These are phyloP conservation scores for Pseudococcus jackbeardsleyi DNA, from an alignment of 2,888 invertebrate genomes.

Conservation along the genomic window DNA sequence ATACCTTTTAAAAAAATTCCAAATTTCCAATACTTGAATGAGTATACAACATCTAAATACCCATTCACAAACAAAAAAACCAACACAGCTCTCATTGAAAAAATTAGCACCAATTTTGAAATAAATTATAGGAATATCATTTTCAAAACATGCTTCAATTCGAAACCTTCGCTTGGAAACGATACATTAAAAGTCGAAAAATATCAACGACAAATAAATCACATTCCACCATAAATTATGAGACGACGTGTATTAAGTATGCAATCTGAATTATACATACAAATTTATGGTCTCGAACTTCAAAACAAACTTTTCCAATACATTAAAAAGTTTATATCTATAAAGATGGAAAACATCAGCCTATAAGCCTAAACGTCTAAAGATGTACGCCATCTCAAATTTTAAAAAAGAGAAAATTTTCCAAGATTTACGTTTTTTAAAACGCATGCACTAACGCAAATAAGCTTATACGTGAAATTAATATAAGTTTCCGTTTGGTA, in stretches of 20 bases:
- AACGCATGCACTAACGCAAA: not conserved
- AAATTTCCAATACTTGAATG: too few relatives aligned
- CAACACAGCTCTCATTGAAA: too few relatives aligned
- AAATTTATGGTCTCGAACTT: constrained; percentile 17
- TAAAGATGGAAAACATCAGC: constrained; percentile 6
- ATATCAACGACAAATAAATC: not conserved
- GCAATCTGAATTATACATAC: not conserved
- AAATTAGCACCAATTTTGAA: too few relatives aligned
- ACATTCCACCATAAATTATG: not conserved
- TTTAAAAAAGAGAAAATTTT: not conserved
- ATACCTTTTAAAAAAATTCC: too few relatives aligned
- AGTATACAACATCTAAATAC: too few relatives aligned
- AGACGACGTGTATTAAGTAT: not conserved
- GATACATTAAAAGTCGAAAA: not conserved
- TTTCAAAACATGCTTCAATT: too few relatives aligned
- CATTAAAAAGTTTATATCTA: constrained; percentile 12
- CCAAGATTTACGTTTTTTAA: not conserved
- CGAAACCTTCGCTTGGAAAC: too few relatives aligned
- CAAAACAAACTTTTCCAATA: constrained; percentile 35
- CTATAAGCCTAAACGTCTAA: not conserved
- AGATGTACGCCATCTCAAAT: not conserved
- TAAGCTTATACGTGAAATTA: not conserved
- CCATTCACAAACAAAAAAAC: too few relatives aligned
- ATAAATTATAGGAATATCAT: too few relatives aligned
- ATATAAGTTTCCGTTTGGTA: not conserved